These are phyloP conservation scores for Solenopsis invicta DNA, from an alignment of 1,140 invertebrate genomes.

Conservation along the genomic window DNA sequence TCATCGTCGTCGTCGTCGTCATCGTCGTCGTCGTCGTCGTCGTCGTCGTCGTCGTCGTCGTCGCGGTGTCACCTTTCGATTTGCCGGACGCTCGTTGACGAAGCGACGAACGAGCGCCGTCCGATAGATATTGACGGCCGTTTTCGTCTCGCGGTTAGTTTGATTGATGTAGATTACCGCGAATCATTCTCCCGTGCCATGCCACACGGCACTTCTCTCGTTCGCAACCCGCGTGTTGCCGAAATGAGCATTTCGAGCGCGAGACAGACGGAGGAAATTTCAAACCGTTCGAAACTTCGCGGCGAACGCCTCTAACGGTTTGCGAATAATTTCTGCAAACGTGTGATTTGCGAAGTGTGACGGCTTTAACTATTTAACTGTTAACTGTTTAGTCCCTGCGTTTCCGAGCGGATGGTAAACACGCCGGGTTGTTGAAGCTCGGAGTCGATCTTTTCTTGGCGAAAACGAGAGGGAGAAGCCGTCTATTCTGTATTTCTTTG, in stretches of 20 bases:
- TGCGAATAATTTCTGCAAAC: not conserved
- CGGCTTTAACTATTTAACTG: not conserved
- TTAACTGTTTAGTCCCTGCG: too few species aligned
- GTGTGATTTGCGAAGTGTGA: not conserved
- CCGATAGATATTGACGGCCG: constrained; percentile 12
- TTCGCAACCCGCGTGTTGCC: not conserved
- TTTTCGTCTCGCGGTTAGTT: constrained; percentile 37
- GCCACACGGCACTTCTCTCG: not conserved
- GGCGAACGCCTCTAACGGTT: not conserved
- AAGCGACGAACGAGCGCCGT: constrained; percentile 32
- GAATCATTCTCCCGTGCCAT: constrained; percentile 31
- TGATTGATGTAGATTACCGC: constrained; percentile 42
- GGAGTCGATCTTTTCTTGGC: not conserved
- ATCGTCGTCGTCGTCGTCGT: not conserved
- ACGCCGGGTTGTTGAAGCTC: not conserved
- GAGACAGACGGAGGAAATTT: not conserved
- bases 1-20: not conserved
- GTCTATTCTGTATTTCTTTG: not conserved
- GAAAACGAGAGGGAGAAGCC: not conserved
- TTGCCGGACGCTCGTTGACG: constrained; percentile 42
- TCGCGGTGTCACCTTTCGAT: constrained; percentile 46
- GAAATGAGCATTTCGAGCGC: constrained; percentile 20
- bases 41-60: not conserved
- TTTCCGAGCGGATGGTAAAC: not conserved
- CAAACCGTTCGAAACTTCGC: not conserved